Percentiles rank a stretch among this genome's conserved stretches.
phyloP scores from a whole-genome alignment of 2,113 vertebrate genomes.

The Psittacus erithacus region DNA sequence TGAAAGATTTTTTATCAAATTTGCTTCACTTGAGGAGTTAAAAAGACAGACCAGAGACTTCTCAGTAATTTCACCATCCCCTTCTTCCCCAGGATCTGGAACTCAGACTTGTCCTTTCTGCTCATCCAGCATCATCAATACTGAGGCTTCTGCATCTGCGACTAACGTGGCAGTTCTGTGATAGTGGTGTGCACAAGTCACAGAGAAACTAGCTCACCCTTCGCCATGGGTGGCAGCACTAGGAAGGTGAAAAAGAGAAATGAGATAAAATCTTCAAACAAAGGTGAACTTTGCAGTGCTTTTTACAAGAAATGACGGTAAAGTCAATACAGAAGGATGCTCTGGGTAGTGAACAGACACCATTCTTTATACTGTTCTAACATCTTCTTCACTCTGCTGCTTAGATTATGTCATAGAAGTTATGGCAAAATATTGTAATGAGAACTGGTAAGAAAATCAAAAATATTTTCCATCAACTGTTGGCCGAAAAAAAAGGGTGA shows the following conservation, averaged over 20 bases:
- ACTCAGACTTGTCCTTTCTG: background rate
- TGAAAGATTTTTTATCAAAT: constrained; percentile 7
- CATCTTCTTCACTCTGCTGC: background rate
- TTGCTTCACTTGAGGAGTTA: background rate
- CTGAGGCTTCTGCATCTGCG: background rate
- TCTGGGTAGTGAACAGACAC: background rate
- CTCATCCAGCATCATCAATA: background rate
- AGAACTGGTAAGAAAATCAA: background rate
- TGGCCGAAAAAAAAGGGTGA: background rate
- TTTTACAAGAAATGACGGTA: background rate
- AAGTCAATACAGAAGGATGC: background rate
- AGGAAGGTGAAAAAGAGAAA: background rate
- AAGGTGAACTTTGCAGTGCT: background rate
- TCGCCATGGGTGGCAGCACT: background rate
- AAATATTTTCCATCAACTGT: background rate
- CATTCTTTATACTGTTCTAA: background rate
- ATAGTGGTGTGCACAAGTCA: background rate
- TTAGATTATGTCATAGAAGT: background rate
- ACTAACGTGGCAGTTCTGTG: background rate
- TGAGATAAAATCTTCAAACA: background rate
- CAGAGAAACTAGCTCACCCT: background rate
- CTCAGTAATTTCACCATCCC: background rate
- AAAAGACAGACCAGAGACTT: background rate
- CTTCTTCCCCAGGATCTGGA: background rate
- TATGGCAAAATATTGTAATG: background rate